A percentile compares a stretch with the other conserved stretches of the same genome.
These are phyloP conservation scores for Okapia johnstoni DNA, from an alignment of 2,113 vertebrate genomes.

Conservation along the genomic window DNA sequence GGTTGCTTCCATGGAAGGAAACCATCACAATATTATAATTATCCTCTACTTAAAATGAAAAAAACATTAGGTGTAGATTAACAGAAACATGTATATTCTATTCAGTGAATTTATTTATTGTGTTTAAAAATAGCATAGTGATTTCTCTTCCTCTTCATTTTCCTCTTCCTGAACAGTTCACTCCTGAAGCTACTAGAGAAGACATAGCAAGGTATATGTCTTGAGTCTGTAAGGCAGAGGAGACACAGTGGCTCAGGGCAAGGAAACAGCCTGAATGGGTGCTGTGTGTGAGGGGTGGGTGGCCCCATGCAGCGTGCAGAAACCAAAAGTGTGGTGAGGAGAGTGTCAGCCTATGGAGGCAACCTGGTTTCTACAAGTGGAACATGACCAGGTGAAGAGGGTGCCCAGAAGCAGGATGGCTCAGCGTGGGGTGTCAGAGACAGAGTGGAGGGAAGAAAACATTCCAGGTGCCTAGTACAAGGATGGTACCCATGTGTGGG, in stretches of 20 bases:
- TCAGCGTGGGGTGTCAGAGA: not conserved
- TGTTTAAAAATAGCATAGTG: not conserved
- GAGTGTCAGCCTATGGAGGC: not conserved
- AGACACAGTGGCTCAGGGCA: not conserved
- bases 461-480: accelerated
- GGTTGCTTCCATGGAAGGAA: not conserved
- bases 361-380: not conserved
- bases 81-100: not conserved
- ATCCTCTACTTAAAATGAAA: not conserved
- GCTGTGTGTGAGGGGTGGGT: too few relatives aligned
- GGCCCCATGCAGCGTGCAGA: accelerated
- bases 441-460: not conserved
- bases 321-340: not conserved
- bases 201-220: too few relatives aligned
- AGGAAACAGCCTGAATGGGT: not conserved
- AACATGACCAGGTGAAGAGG: not conserved
- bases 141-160: not conserved
- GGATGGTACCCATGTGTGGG: not conserved
- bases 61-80: not conserved
- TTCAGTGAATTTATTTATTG: not conserved
- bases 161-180: not conserved
- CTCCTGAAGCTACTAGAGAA: not conserved
- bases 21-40: not conserved
- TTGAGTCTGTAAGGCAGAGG: not conserved
- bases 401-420: not conserved